Percentiles rank a stretch among this genome's conserved stretches.
phyloP scores from a whole-genome alignment of 1,140 invertebrate species.

The Carposina sasakii region DNA sequence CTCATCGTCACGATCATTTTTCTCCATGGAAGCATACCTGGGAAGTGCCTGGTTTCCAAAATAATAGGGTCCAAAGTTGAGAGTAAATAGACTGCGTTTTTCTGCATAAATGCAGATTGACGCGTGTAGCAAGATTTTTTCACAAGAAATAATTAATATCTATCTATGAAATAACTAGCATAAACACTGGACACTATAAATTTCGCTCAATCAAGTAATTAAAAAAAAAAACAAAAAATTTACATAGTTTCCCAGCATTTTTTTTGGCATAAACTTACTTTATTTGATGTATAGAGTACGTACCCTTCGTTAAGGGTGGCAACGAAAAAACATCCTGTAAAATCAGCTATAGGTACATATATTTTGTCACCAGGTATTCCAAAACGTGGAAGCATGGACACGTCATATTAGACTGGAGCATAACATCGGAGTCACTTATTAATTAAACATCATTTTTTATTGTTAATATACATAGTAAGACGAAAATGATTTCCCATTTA shows the following conservation, averaged over 20 bases:
- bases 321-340: background rate
- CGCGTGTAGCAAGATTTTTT: too few species aligned
- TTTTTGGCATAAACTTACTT: background rate
- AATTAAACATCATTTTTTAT: too few species aligned
- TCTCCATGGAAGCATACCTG: too few species aligned
- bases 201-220: background rate
- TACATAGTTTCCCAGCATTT: background rate
- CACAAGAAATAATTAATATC: too few species aligned
- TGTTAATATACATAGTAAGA: too few species aligned
- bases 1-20: too few species aligned
- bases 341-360: background rate
- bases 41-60: too few species aligned
- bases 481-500: too few species aligned
- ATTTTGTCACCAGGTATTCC: conserved; percentile 38
- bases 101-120: too few species aligned
- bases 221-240: background rate
- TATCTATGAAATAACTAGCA: too few species aligned
- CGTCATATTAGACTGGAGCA: conserved; percentile 39
- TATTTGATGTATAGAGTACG: background rate
- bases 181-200: background rate
- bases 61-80: too few species aligned
- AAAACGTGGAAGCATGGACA: conserved; percentile 47
- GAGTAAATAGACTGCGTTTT: too few species aligned
- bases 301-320: background rate
- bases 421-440: conserved; percentile 21